A percentile compares a stretch with the other conserved stretches of the same genome.
Conservation (phyloP, 64 coral and sea anemone genomes). For the Montipora capricornis region DNA sequence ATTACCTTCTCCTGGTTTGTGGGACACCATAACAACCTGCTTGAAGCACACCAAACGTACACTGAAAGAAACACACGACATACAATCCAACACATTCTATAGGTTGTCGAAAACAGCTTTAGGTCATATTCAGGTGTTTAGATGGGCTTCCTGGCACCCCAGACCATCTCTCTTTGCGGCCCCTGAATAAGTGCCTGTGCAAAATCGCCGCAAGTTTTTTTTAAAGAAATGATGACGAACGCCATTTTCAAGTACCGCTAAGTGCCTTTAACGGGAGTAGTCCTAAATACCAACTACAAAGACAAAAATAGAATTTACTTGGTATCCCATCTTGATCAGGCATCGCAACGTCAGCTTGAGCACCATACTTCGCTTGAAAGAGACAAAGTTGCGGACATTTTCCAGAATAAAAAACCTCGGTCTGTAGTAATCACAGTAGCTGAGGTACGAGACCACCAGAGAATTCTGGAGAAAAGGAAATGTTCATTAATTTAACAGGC, state of each 20-base stretch:
- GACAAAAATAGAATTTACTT: constrained; percentile 51
- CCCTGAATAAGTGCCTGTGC: too few relatives aligned
- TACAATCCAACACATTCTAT: too few relatives aligned
- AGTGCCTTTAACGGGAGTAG: not conserved
- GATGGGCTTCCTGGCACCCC: too few relatives aligned
- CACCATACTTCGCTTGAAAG: constrained; percentile 96
- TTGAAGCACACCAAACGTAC: constrained; percentile 98
- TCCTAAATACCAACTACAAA: not conserved
- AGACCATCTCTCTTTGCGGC: too few relatives aligned
- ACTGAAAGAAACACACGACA: constrained; percentile 48
- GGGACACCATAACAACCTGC: constrained; percentile 97
- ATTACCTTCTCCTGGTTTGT: constrained; percentile 91
- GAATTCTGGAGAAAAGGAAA: constrained; percentile 74
- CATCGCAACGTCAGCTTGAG: constrained; percentile 92
- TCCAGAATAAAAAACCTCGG: constrained; percentile 97
- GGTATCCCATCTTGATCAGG: constrained; percentile 96
- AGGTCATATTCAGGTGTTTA: too few relatives aligned
- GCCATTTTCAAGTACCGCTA: too few relatives aligned
- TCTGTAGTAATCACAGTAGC: constrained; percentile 98
- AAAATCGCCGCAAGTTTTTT: too few relatives aligned
- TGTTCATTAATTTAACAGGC: not conserved
- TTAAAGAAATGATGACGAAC: too few relatives aligned
- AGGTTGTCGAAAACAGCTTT: too few relatives aligned
- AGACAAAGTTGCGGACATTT: constrained; percentile 98
- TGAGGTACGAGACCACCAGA: constrained; percentile 80